phyloP scores from a whole-genome alignment of 2,888 invertebrate species.

The Fissipunctia ypsillon region DNA sequence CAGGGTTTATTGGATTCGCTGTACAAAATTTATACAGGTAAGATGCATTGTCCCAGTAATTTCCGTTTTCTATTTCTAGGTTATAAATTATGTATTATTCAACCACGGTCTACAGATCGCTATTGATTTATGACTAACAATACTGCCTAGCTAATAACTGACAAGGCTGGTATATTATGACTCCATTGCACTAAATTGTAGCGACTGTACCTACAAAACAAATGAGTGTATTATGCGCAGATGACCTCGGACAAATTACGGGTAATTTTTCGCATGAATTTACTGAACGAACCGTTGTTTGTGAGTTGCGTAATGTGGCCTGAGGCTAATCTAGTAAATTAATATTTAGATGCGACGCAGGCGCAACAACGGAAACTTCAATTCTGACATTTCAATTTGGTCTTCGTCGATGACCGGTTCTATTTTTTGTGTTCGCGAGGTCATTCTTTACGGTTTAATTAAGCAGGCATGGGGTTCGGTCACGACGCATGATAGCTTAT shows the following conservation, averaged over 20 bases:
- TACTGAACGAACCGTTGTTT: slow-evolving; percentile 63
- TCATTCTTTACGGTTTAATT: slow-evolving; percentile 69
- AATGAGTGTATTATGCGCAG: slow-evolving; percentile 55
- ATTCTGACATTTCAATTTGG: slow-evolving; percentile 58
- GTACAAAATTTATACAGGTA: slow-evolving; percentile 88
- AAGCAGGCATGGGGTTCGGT: slow-evolving; percentile 66
- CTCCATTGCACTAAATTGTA: slow-evolving; percentile 49
- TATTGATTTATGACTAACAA: slow-evolving; percentile 54
- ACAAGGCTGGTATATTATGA: slow-evolving; percentile 53
- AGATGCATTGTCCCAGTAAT: slow-evolving; percentile 57
- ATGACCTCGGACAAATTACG: slow-evolving; percentile 66
- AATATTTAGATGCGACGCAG: slow-evolving; percentile 42
- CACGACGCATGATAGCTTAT: slow-evolving; percentile 80
- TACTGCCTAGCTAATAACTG: slow-evolving; percentile 45
- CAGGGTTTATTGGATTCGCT: slow-evolving; percentile 88
- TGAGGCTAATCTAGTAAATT: slow-evolving; percentile 57
- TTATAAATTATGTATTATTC: slow-evolving; percentile 42
- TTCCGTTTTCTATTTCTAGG: slow-evolving; percentile 35
- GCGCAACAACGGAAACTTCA: slow-evolving; percentile 38
- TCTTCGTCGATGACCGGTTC: slow-evolving; percentile 36
- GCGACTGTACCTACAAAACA: slow-evolving; percentile 48
- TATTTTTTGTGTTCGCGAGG: slow-evolving; percentile 58
- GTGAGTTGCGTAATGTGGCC: slow-evolving; percentile 53
- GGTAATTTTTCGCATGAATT: slow-evolving; percentile 64
- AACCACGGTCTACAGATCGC: slow-evolving; percentile 33